These are phyloP conservation scores for Dryadula phaetusa DNA, from an alignment of 2,888 invertebrate genomes.

Conservation along the genomic window DNA sequence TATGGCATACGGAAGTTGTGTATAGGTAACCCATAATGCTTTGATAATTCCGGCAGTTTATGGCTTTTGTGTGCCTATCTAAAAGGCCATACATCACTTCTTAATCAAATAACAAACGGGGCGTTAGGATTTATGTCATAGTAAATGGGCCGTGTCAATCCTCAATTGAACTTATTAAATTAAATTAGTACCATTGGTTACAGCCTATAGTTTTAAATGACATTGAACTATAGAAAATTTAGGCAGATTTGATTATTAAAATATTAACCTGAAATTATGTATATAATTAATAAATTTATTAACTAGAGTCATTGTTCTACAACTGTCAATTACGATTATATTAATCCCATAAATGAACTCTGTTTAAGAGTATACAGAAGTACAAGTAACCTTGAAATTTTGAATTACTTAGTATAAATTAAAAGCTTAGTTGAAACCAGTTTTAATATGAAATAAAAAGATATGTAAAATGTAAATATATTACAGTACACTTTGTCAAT, in stretches of 20 bases:
- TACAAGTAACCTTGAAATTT: constrained; percentile 43
- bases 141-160: constrained; percentile 71
- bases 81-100: constrained; percentile 48
- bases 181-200: constrained; percentile 62
- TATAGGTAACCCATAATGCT: neutral
- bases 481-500: neutral
- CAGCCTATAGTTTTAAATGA: constrained; percentile 49
- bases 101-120: constrained; percentile 60
- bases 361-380: constrained; percentile 36
- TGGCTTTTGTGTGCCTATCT: constrained; percentile 40
- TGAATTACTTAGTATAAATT: constrained; percentile 44
- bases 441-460: constrained; percentile 34
- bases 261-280: neutral
- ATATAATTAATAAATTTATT: neutral
- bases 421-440: constrained; percentile 44
- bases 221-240: neutral
- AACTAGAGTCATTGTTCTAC: constrained; percentile 20
- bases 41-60: constrained; percentile 6
- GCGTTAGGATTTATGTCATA: constrained; percentile 63
- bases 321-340: constrained; percentile 48
- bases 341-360: constrained; percentile 31
- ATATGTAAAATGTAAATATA: too few relatives aligned
- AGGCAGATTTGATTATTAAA: neutral
- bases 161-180: constrained; percentile 77
- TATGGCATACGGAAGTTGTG: constrained; percentile 1